A percentile compares a stretch with the other conserved stretches of the same genome.
These are phyloP conservation scores for Hydra vulgaris DNA, from an alignment of 30 jellyfish, hydroid and myxozoan genomes.

Conservation along the genomic window DNA sequence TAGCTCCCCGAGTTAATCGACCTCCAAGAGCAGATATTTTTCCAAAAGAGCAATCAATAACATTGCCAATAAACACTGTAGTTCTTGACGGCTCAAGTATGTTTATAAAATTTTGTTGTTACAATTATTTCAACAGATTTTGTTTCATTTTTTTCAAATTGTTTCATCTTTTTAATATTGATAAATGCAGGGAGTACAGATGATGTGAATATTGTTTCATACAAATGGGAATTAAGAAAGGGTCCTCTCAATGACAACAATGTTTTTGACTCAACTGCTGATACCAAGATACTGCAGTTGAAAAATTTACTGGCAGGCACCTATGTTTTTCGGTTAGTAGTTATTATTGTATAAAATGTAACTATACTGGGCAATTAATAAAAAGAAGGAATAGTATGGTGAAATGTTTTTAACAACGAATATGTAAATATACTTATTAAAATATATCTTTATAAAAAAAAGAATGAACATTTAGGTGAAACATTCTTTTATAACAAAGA, in stretches of 20 bases:
- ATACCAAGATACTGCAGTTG: conserved; percentile 50
- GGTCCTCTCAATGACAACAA: conserved; percentile 72
- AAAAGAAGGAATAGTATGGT: too few species aligned
- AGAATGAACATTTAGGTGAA: too few species aligned
- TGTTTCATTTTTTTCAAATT: neutral
- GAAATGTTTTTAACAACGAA: too few species aligned
- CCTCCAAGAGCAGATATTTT: conserved; percentile 95
- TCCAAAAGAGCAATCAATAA: conserved; percentile 83
- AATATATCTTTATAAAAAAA: too few species aligned
- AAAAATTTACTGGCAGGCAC: conserved; percentile 78
- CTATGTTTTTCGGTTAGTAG: conserved; percentile 65
- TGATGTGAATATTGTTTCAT: conserved; percentile 80
- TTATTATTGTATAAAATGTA: too few species aligned
- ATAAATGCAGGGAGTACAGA: conserved; percentile 54
- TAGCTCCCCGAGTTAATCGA: conserved; percentile 68
- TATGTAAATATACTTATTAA: too few species aligned
- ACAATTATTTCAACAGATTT: conserved; percentile 3
- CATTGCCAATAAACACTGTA: conserved; percentile 72
- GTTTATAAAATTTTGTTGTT: too few species aligned
- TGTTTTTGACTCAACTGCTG: conserved; percentile 46
- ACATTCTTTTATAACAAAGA: too few species aligned
- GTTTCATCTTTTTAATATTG: neutral
- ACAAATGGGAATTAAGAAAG: conserved; percentile 88
- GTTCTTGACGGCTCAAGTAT: conserved; percentile 89
- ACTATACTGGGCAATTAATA: too few species aligned